A percentile compares a stretch with the other conserved stretches of the same genome.
These are phyloP conservation scores for Agrotis ipsilon DNA, from an alignment of 2,888 invertebrate species.

Conservation along the genomic window DNA sequence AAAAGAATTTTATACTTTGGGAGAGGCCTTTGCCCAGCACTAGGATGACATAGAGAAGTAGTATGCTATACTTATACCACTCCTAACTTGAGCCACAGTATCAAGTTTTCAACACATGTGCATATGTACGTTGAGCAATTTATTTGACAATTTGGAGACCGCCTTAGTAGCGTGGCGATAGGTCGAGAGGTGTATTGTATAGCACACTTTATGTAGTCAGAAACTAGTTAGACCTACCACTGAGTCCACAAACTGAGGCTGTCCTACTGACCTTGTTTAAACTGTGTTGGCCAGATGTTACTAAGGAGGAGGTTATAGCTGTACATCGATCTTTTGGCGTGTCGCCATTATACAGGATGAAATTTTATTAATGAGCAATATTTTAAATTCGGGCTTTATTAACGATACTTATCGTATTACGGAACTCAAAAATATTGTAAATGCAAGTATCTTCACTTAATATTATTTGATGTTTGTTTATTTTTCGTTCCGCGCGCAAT, in stretches of 20 bases:
- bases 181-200: conserved; percentile 11
- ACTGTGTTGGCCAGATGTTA: conserved; percentile 8
- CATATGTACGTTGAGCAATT: conserved; percentile 19
- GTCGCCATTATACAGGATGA: too few relatives aligned
- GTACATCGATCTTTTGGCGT: not conserved
- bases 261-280: conserved; percentile 38
- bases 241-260: conserved; percentile 2
- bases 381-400: too few relatives aligned
- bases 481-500: too few relatives aligned
- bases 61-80: too few relatives aligned
- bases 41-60: too few relatives aligned
- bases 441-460: too few relatives aligned
- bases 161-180: not conserved
- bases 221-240: conserved; percentile 37
- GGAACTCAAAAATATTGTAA: too few relatives aligned
- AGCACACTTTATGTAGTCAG: conserved; percentile 20
- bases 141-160: conserved; percentile 21
- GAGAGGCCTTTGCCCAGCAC: too few relatives aligned
- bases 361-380: too few relatives aligned
- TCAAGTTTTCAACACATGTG: conserved; percentile 20
- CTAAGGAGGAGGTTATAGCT: not conserved
- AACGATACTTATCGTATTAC: too few relatives aligned
- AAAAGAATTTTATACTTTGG: too few relatives aligned
- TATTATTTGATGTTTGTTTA: too few relatives aligned
- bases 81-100: not conserved